Percentiles rank a stretch among this genome's conserved stretches.
phyloP scores from a whole-genome alignment of 2,113 vertebrate species.

The Campylomormyrus tamandua region DNA sequence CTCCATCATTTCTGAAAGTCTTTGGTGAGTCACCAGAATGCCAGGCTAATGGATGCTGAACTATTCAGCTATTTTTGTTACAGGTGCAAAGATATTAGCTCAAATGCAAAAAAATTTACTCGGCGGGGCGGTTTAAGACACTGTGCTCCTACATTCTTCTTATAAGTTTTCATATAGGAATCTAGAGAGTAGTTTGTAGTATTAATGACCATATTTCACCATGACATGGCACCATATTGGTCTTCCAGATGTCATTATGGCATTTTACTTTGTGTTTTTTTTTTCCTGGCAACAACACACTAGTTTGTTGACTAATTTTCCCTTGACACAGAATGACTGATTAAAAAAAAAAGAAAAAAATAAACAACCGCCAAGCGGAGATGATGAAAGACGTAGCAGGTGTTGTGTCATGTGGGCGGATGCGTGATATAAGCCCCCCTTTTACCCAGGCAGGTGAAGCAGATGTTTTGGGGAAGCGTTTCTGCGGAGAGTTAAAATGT shows the following conservation, averaged over 20 bases:
- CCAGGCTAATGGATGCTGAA: background rate
- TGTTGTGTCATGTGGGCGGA: background rate
- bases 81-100: background rate
- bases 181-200: background rate
- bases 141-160: background rate
- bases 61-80: background rate
- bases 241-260: background rate
- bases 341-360: background rate
- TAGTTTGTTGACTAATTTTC: slow-evolving; percentile 1
- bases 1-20: background rate
- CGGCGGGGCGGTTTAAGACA: background rate
- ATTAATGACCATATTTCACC: background rate
- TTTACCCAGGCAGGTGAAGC: slow-evolving; percentile 17
- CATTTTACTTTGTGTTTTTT: background rate
- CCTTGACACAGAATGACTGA: background rate
- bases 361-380: background rate
- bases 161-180: background rate
- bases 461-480: slow-evolving; percentile 13
- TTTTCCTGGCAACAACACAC: background rate
- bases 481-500: background rate
- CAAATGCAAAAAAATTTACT: background rate
- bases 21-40: background rate
- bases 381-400: slow-evolving; percentile 6
- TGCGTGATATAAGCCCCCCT: background rate
- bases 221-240: background rate